Conservation (phyloP, 2,888 invertebrate species). For the Pollenia amentaria region DNA sequence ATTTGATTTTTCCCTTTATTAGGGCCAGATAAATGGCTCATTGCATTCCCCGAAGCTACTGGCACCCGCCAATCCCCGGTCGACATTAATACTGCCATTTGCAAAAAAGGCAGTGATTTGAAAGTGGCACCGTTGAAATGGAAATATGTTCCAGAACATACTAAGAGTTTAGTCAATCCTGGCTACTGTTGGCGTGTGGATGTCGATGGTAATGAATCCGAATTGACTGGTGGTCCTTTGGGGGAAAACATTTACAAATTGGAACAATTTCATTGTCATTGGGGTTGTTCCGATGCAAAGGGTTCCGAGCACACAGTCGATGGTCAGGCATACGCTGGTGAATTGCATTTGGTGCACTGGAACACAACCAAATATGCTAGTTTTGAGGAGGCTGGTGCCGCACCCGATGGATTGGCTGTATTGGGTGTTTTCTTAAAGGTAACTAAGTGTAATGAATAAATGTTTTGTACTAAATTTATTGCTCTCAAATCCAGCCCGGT, state of each 20-base stretch:
- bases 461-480: neutral
- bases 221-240: slow-evolving; percentile 93
- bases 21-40: slow-evolving; percentile 94
- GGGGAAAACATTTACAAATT: slow-evolving; percentile 91
- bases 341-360: slow-evolving; percentile 98
- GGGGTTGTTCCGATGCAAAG: slow-evolving; percentile 93
- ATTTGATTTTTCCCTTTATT: slow-evolving; percentile 70
- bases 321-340: slow-evolving; percentile 94
- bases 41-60: slow-evolving; percentile 92
- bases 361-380: slow-evolving; percentile 93
- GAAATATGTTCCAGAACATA: slow-evolving; percentile 91
- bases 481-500: slow-evolving; percentile 87
- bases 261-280: slow-evolving; percentile 97
- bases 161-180: slow-evolving; percentile 91
- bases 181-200: slow-evolving; percentile 95
- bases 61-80: slow-evolving; percentile 95
- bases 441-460: slow-evolving; percentile 76
- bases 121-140: slow-evolving; percentile 89
- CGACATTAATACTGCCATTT: slow-evolving; percentile 90
- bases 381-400: slow-evolving; percentile 92
- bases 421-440: slow-evolving; percentile 95
- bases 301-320: slow-evolving; percentile 98
- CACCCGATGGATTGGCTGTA: slow-evolving; percentile 95
- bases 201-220: slow-evolving; percentile 91
- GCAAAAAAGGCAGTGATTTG: slow-evolving; percentile 86